Evolutionary conservation across 1,140 invertebrate genomes (phyloP).

Genomic region (Stegodyphus mimosarum): DNA sequence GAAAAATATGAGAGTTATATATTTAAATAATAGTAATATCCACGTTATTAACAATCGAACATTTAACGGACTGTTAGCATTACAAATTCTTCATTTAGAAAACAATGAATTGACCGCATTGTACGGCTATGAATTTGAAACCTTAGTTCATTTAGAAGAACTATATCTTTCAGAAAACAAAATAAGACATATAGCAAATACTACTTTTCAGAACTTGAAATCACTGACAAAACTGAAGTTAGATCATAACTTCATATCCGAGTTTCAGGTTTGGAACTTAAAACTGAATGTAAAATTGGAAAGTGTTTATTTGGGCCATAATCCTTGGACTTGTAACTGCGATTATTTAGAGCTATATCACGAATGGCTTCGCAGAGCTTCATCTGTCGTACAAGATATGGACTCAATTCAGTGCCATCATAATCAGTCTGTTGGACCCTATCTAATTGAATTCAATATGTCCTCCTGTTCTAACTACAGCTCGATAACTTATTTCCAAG

Average conservation of each 20-base stretch:
- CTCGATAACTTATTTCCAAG: slow-evolving; percentile 43
- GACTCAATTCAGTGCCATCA: slow-evolving; percentile 20
- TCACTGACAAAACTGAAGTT: slow-evolving; percentile 84
- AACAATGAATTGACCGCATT: slow-evolving; percentile 83
- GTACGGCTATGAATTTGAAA: slow-evolving; percentile 90
- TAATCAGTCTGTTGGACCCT: slow-evolving; percentile 76
- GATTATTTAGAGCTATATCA: slow-evolving; percentile 87
- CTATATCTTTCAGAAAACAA: slow-evolving; percentile 89
- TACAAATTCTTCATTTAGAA: slow-evolving; percentile 85
- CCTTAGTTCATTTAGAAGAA: slow-evolving; percentile 81
- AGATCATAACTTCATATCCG: slow-evolving; percentile 84
- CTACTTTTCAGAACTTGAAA: slow-evolving; percentile 80
- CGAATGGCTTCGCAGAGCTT: slow-evolving; percentile 74
- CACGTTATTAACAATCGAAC: slow-evolving; percentile 90
- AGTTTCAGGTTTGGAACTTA: slow-evolving; percentile 86
- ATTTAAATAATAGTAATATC: slow-evolving; percentile 86
- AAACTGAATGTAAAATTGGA: slow-evolving; percentile 77
- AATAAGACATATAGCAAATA: slow-evolving; percentile 81
- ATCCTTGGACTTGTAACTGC: slow-evolving; percentile 90
- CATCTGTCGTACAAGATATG: slow-evolving; percentile 21
- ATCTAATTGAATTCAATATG: slow-evolving; percentile 53
- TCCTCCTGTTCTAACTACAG: slow-evolving; percentile 73
- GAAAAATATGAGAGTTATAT: slow-evolving; percentile 87
- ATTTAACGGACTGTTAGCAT: slow-evolving; percentile 85
- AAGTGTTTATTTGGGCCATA: slow-evolving; percentile 80